Evolutionary conservation across 2,113 vertebrate species (phyloP), one percentile per base, ranked within the genome.

Genomic region (Mastomys coucha): DNA sequence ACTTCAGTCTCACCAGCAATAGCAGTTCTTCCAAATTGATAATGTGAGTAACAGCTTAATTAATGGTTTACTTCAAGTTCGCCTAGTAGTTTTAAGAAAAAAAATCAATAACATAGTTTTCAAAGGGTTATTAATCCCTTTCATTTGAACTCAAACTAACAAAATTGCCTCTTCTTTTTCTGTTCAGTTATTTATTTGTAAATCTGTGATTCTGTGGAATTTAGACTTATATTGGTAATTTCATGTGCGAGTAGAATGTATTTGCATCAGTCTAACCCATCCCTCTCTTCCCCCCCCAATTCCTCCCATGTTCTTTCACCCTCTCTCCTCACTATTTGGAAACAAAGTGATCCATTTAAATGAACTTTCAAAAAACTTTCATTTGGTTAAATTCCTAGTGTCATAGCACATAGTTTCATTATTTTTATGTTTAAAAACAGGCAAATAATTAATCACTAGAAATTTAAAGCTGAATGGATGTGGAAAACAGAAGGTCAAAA

Each of bases 351-450:
- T 80, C 33, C 85, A 77, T 58, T 70, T 80, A 92, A 88, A 60
- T 78, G 65, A 49, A 2, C 42, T 91, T 92, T 72, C 22, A 58
- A 12, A 60, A 89, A 82, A 6, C 2, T 88, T 39, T 77, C 2
- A 87, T 63, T 81, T 92, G 26, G 33, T 72, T 36, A 60, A 93
- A 90, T 80, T 91, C 33, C 45, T 82, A 94, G 7, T 9, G n/a
- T 2, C 6, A 16, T 5, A 49, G 8, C 11, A 82, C 10, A 65
- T 1, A 76, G 12, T 70, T 75, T 36, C 60, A 60, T 72, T 39
- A 33, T 33, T 69, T 69, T 69, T 12, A 19, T 51, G 0, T 14
- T 14, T 58, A 58, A 89, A 81, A 82, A 26, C 31, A 4, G 6
- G 36, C 7, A 91, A 94, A 86, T 94, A 77, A 65, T 58, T n/a